These are phyloP conservation scores for Monoplex corrugatus DNA, from an alignment of 2,888 invertebrate genomes.

Conservation along the genomic window DNA sequence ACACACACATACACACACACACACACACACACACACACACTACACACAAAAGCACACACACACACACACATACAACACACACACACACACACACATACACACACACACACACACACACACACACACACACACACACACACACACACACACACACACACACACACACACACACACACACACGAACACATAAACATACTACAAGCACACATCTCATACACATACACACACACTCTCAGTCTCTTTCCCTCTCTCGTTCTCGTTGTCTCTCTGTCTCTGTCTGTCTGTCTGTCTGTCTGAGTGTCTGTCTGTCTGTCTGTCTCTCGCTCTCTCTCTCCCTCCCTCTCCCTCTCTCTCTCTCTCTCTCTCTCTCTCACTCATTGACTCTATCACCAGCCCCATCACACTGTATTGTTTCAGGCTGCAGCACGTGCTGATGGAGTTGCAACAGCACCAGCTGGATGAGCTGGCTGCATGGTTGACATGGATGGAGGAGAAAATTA, in stretches of 20 bases:
- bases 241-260: background rate
- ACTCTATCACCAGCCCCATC: background rate
- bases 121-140: background rate
- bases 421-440: slow-evolving; percentile 84
- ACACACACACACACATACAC: background rate
- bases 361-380: too few relatives aligned
- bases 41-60: too few relatives aligned
- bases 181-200: too few relatives aligned
- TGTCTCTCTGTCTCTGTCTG: slow-evolving; percentile 29
- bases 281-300: background rate
- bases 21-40: too few relatives aligned
- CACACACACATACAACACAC: too few relatives aligned
- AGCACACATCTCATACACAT: too few relatives aligned
- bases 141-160: background rate
- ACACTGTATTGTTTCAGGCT: slow-evolving; percentile 76
- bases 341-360: too few relatives aligned
- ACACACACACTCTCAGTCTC: too few relatives aligned
- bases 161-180: too few relatives aligned
- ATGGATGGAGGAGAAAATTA: slow-evolving; percentile 90
- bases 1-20: too few relatives aligned
- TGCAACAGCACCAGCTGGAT: slow-evolving; percentile 86
- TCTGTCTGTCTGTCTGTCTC: too few relatives aligned
- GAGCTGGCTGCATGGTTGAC: slow-evolving; percentile 88
- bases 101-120: background rate
- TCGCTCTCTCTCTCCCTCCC: too few relatives aligned